Evolutionary conservation across 2,113 vertebrate genomes (phyloP).

Genomic region (Marcusenius ussheri): DNA sequence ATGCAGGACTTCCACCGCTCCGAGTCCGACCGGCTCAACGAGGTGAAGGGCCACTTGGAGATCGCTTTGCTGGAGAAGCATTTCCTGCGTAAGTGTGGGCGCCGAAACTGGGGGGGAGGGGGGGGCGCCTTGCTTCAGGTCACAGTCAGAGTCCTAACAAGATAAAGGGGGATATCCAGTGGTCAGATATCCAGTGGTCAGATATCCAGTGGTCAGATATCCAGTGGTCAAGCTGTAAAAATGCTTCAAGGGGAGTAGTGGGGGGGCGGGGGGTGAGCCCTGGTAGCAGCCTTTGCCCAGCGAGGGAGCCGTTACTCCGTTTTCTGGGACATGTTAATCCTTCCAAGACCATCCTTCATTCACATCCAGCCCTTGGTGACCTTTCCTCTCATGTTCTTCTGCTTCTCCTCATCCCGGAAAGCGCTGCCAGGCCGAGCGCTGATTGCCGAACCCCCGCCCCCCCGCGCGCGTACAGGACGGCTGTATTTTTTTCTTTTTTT

Average conservation of each 20-base stretch:
- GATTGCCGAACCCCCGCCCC: not conserved
- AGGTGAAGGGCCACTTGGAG: constrained; percentile 95
- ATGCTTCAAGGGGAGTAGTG: not conserved
- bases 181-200: too few species aligned
- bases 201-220: too few species aligned
- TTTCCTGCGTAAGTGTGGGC: constrained; percentile 84
- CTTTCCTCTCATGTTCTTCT: not conserved
- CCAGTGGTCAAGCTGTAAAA: not conserved
- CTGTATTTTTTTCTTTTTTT: not conserved
- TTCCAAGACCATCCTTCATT: not conserved
- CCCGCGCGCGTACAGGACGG: not conserved
- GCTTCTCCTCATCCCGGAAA: not conserved
- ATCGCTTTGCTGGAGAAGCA: constrained; percentile 96
- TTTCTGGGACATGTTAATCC: not conserved
- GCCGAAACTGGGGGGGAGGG: not conserved
- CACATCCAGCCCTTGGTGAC: not conserved
- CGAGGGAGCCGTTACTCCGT: not conserved
- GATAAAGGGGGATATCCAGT: not conserved
- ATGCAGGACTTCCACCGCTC: constrained; percentile 76
- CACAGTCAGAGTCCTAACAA: not conserved
- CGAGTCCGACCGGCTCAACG: constrained; percentile 77
- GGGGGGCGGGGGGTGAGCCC: not conserved
- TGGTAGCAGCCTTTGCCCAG: not conserved
- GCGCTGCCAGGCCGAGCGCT: not conserved
- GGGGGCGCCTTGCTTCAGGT: not conserved